These are phyloP conservation scores for Drosophila flavopinicola DNA, from an alignment of 2,888 invertebrate genomes.

Conservation along the genomic window DNA sequence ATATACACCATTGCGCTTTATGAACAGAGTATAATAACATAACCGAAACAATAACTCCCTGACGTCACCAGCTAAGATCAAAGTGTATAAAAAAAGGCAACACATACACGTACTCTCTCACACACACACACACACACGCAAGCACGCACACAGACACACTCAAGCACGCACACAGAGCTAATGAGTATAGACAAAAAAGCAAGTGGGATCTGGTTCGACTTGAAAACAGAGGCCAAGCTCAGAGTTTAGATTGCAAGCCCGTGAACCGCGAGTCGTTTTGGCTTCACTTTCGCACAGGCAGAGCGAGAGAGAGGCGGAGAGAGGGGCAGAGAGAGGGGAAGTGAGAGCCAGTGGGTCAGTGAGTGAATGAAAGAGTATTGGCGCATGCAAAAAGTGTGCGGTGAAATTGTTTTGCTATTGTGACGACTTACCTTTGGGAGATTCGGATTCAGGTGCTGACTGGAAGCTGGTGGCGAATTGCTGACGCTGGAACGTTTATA, in stretches of 20 bases:
- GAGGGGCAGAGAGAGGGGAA: constrained; percentile 1
- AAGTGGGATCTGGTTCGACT: constrained; percentile 68
- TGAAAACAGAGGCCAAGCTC: constrained; percentile 65
- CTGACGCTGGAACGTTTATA: constrained; percentile 67
- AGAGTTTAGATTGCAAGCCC: constrained; percentile 27
- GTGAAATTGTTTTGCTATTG: constrained; percentile 32
- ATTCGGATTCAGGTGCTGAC: constrained; percentile 44
- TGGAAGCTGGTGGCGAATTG: constrained; percentile 62
- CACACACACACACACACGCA: constrained; percentile 15
- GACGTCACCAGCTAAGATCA: constrained; percentile 30
- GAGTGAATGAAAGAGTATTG: not conserved
- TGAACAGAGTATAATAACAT: not conserved
- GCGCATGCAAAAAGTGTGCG: not conserved
- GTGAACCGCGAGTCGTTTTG: constrained; percentile 26
- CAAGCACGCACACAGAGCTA: not conserved
- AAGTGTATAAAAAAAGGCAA: constrained; percentile 16
- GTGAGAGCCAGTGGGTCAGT: not conserved
- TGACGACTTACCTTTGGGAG: constrained; percentile 63
- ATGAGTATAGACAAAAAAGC: constrained; percentile 5
- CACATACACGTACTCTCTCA: constrained; percentile 20
- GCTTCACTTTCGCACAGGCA: constrained; percentile 18
- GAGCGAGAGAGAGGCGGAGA: not conserved
- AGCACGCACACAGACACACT: constrained; percentile 18
- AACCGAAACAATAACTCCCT: constrained; percentile 6
- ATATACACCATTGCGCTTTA: not conserved